Percentiles rank a stretch among this genome's conserved stretches.
phyloP scores from a whole-genome alignment of 1,140 invertebrate genomes.

The Eciton burchellii region DNA sequence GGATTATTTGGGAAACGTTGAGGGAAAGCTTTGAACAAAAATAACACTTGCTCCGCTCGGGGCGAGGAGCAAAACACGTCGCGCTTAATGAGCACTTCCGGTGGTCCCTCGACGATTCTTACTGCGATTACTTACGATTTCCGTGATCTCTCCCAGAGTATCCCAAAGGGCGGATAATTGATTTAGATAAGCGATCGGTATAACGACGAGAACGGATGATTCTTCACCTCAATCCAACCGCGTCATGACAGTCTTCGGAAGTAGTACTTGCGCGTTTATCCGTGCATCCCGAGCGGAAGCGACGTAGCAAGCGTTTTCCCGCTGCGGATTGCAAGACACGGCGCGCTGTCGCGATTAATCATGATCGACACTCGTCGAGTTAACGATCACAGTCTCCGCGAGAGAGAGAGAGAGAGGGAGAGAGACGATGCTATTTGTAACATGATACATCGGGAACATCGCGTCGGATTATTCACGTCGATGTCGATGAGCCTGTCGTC shows the following conservation, averaged over 20 bases:
- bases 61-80: background rate
- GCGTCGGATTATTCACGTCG: background rate
- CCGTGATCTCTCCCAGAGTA: background rate
- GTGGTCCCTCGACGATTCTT: slow-evolving; percentile 9
- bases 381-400: background rate
- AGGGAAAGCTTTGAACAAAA: slow-evolving; percentile 34
- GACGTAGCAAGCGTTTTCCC: background rate
- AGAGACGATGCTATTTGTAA: background rate
- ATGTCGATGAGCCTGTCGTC: background rate
- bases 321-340: background rate
- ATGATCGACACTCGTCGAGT: slow-evolving; percentile 2
- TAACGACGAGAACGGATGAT: background rate
- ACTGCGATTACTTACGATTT: slow-evolving; percentile 24
- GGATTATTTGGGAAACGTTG: slow-evolving; percentile 38
- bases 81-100: slow-evolving; percentile 2
- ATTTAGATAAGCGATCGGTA: too few relatives aligned
- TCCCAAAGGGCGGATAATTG: background rate
- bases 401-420: background rate
- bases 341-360: slow-evolving; percentile 1
- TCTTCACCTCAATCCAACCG: slow-evolving; percentile 11
- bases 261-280: background rate
- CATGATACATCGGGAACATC: slow-evolving; percentile 13
- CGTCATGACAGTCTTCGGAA: background rate
- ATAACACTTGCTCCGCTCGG: background rate
- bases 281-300: background rate